Conservation (phyloP, 2,888 invertebrate genomes). For the Troides aeacus region DNA sequence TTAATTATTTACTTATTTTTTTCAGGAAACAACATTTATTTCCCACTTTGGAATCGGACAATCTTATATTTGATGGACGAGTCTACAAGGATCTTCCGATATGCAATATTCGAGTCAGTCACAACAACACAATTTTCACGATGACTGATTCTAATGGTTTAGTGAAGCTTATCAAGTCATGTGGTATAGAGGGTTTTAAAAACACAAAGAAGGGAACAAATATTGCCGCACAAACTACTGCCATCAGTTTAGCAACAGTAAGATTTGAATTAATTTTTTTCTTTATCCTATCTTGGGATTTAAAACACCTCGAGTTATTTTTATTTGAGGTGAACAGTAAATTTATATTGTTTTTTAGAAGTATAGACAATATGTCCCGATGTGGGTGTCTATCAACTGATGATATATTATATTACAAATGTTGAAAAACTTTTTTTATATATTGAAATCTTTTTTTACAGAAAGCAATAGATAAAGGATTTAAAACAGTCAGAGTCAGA, state of each 20-base stretch:
- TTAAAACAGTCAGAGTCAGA: slow-evolving; percentile 86
- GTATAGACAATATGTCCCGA: no score
- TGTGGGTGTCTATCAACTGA: no score
- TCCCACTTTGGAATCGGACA: slow-evolving; percentile 86
- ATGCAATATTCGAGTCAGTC: slow-evolving; percentile 88
- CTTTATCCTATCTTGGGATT: not conserved
- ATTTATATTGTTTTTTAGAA: not conserved
- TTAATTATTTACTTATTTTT: slow-evolving; percentile 33
- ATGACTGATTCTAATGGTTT: slow-evolving; percentile 86
- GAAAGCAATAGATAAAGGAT: slow-evolving; percentile 86
- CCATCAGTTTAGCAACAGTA: slow-evolving; percentile 88
- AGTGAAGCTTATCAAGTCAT: slow-evolving; percentile 83
- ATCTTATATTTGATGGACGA: slow-evolving; percentile 86
- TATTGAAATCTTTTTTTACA: slow-evolving; percentile 52
- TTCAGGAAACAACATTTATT: slow-evolving; percentile 85
- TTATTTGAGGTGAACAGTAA: slow-evolving; percentile 14
- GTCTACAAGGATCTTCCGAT: slow-evolving; percentile 90
- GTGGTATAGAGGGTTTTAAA: slow-evolving; percentile 96
- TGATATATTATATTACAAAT: no score
- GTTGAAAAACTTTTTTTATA: not conserved
- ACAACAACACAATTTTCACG: slow-evolving; percentile 93
- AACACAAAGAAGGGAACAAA: slow-evolving; percentile 97
- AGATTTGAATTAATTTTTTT: slow-evolving; percentile 41
- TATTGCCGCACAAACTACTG: slow-evolving; percentile 97
- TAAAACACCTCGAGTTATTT: not conserved